Conservation (phyloP, 1,140 invertebrate genomes). For the Pygmarrhopalites habei region DNA sequence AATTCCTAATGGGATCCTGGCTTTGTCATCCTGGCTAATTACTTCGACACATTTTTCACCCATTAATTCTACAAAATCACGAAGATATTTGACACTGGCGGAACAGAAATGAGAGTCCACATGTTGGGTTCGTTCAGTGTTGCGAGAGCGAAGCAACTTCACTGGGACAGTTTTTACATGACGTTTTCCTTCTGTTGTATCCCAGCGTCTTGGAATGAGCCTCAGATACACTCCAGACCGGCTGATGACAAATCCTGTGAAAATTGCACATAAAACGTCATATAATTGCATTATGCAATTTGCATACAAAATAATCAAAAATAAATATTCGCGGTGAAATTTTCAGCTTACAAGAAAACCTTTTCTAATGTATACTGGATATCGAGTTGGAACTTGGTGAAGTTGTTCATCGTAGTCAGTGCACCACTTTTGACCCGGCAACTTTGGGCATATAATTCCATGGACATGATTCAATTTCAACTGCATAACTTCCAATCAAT, state of each 20-base stretch:
- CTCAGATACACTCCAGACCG: conserved; percentile 26
- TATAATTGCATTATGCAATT: background rate
- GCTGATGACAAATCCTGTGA: background rate
- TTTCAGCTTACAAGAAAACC: no score
- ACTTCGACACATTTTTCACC: conserved; percentile 17
- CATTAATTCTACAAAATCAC: background rate
- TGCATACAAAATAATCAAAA: no score
- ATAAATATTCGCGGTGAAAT: no score
- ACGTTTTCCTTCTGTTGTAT: conserved; percentile 37
- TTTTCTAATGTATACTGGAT: no score
- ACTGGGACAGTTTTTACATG: conserved; percentile 41
- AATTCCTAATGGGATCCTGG: conserved; percentile 44
- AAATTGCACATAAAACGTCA: background rate
- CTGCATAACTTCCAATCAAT: no score
- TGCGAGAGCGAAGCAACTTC: conserved; percentile 37
- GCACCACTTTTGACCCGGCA: no score
- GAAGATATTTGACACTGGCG: background rate
- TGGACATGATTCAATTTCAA: no score
- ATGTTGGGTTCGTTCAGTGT: conserved; percentile 36
- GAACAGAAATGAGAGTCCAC: conserved; percentile 21
- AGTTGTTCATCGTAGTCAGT: no score
- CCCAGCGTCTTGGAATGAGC: conserved; percentile 36
- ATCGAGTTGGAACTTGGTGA: no score
- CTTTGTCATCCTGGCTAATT: conserved; percentile 45
- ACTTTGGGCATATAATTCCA: no score